Evolutionary conservation across 92 coral and sea anemone species (phyloP), one percentile per base, ranked within the genome.

Genomic region (Chrysogorgia sp.): DNA sequence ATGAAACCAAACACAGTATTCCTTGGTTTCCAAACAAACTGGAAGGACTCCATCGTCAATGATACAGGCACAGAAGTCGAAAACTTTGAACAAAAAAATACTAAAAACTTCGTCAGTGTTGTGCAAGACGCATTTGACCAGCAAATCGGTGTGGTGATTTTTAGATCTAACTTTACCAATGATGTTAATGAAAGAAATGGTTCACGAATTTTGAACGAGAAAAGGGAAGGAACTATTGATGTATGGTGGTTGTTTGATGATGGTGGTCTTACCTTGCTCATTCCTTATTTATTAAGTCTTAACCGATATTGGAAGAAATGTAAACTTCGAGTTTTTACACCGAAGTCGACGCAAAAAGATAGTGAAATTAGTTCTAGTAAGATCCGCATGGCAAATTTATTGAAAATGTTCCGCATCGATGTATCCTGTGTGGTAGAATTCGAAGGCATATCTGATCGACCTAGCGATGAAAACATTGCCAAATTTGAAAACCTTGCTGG

Each of bases 171-270:
- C 55, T 87, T 76, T 40, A 89, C 81, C 8, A 85, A 63, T 2
- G 76, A 29, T 22, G 86, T 59, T 21, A 86, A 81, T 58, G 88
- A 65, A 13, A 91, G 75, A 34, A 96, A 89, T 14, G 76, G 22
- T 53, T 67, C 52, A 28, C 87, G 72, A 12, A 86, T 93, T 41
- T 96, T 96, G 67, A 87, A 80, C 65, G 96, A 93, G 33, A 96
- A 92, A 74, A 96, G 86, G 0, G 88, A 78, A 55, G 99, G 99
- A 76, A 90, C 96, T 71, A 92, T 96, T 57, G 99, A 96, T 76
- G 99, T 96, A 17, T 96, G 99, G 99, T 96, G 99, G 99, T 35
- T 96, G 85, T 85, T 85, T 63, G 99, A 96, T 56, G 99, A 96
- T 67, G 99, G 99, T 8, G 99, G 99, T 2, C 74, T 96, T 55